Base-by-base conservation (phyloP, 2,888 invertebrate species). In the Drosophila affinis region DNA sequence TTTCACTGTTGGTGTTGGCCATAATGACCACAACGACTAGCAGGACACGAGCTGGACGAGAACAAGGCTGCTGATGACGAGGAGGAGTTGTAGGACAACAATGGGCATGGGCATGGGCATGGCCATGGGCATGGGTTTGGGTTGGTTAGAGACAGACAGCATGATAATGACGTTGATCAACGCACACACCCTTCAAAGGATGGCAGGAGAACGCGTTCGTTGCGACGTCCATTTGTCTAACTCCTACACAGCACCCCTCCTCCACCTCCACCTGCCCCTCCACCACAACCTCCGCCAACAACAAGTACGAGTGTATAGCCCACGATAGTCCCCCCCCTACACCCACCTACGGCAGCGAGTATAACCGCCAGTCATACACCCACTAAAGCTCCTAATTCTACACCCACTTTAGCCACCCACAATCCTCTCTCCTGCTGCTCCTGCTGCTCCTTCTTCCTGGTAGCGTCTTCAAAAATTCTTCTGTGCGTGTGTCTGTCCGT, bases 101-200 rank as follows among this genome's bases (percentile, higher is more conserved):
- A 72, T 64, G 63, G 60, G 52, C 44, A 29, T 56, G 55, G 60
- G 56, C 44, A 29, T 56, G 55, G 60, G 56, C 44, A 29, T 56
- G 55, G 60, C 53, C 44, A 29, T 56, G 55, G 60, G 56, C 44
- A 29, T 56, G 55, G 60, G 53, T 51, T n/a, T n/a, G n/a, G 29
- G 39, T 7, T 39, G 39, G 39, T 14, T 39, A 39, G 7, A 39
- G 39, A 14, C n/a, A 74, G 72, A 53, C 75, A 60, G 75, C 65
- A 64, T 68, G 88, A 85, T 85, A 81, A 78, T 81, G 73, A 71
- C 81, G 74, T 88, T 87, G 89, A 84, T 87, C 84, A 86, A 79
- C 78, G 59, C 63, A 88, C 83, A 87, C 78, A 83, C 81, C 81
- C 88, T 69, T 63, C 49, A 56, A 62, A 57, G 60, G 29, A 56